Evolutionary conservation across 1,140 invertebrate species (phyloP).

Genomic region (Bombus fervidus): DNA sequence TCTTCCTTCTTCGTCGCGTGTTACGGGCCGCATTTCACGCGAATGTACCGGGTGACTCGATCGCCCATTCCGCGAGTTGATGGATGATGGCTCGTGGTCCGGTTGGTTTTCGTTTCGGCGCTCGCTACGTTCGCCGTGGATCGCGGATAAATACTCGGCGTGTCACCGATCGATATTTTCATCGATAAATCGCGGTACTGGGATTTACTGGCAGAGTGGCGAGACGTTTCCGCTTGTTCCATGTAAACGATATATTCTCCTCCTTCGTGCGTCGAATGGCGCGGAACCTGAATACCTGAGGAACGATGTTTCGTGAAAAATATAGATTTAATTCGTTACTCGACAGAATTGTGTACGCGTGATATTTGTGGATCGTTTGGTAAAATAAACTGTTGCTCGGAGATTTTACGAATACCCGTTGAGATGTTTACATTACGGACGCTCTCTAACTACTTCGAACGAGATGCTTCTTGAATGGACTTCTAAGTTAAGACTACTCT

Average conservation of each 20-base stretch:
- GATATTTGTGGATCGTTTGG: background rate
- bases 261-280: background rate
- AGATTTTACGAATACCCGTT: background rate
- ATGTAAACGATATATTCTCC: background rate
- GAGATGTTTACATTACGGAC: background rate
- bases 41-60: slow-evolving; percentile 51
- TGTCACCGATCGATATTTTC: background rate
- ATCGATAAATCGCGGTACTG: background rate
- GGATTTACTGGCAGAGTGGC: background rate
- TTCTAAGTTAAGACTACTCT: background rate
- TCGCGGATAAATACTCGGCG: background rate
- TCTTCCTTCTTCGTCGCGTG: slow-evolving; percentile 60
- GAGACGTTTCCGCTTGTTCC: background rate
- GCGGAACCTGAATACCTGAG: background rate
- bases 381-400: no score
- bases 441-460: background rate
- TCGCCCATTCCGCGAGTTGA: background rate
- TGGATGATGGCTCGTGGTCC: background rate
- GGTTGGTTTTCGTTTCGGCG: background rate
- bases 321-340: background rate
- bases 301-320: background rate
- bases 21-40: slow-evolving; percentile 42
- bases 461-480: background rate
- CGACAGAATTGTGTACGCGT: background rate
- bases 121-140: no score